Conservation (phyloP, 2,113 vertebrate genomes). For the Ancistrus triradiatus region DNA sequence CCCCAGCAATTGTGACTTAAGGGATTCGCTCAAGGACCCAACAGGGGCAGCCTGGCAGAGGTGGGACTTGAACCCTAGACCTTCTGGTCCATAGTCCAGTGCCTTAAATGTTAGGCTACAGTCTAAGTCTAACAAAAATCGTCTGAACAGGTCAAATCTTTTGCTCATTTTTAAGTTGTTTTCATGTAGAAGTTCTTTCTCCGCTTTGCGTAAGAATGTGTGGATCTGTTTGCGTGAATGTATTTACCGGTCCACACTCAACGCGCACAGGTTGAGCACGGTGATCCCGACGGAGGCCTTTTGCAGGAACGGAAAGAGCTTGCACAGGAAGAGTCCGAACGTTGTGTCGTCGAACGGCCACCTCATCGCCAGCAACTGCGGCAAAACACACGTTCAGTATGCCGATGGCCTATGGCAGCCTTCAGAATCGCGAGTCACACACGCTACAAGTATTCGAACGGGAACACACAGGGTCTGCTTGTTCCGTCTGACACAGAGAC, state of each 20-base stretch:
- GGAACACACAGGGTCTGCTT: neutral
- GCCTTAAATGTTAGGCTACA: too few species aligned
- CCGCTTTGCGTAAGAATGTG: neutral
- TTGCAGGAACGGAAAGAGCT: conserved; percentile 90
- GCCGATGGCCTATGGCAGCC: too few species aligned
- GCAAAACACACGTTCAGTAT: conserved; percentile 8
- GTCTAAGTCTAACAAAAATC: too few species aligned
- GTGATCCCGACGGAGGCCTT: conserved; percentile 96
- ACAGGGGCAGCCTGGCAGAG: too few species aligned
- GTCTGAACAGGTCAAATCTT: too few species aligned
- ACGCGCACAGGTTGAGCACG: conserved; percentile 89
- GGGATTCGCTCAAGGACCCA: too few species aligned
- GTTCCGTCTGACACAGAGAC: neutral
- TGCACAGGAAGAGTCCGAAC: conserved; percentile 86
- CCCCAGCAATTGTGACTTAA: too few species aligned
- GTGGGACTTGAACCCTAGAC: too few species aligned
- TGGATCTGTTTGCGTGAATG: neutral
- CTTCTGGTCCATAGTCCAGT: too few species aligned
- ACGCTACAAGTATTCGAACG: neutral
- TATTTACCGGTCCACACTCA: conserved; percentile 91
- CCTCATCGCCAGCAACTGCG: conserved; percentile 78
- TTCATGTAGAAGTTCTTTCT: too few species aligned
- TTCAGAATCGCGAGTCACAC: neutral
- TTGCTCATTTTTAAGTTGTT: too few species aligned
- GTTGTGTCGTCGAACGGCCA: conserved; percentile 80